Evolutionary conservation across 37 sponge, comb jelly and placozoan genomes (phyloP), one percentile per base, ranked within the genome.

Genomic region (Trichoplax adhaerens): DNA sequence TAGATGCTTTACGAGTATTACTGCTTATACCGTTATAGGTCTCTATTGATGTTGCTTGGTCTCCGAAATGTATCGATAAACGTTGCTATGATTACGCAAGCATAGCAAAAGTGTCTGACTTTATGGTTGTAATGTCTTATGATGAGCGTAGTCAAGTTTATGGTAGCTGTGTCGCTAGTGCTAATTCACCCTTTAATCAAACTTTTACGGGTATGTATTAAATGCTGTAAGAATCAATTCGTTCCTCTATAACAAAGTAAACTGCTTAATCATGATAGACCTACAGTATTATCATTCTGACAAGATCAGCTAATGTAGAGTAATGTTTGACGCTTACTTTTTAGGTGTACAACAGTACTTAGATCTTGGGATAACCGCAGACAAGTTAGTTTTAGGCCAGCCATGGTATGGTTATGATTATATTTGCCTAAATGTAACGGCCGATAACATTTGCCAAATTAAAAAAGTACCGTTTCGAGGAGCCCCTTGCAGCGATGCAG

Each of bases 381-480:
- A 65, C 56, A 69, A 79, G 47, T 82, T 91, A 58, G 85, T 91
- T 0, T 62, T 91, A 55, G 87, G 87, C 2, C 79, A 77, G 8
- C 92, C 92, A 0, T 91, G 92, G 92, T 91, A 87, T 65, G 92
- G 92, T 0, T 91, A 91, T 55, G 80, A 87, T 70, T 91, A 91
- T 68, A 73, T 80, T 2, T 91, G 92, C 54, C 4, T 69, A 47
- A 55, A 6, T 1, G 46, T 87, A 54, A 54, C 70, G 3, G 56
- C 53, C 4, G 78, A 68, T 51, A 65, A 58, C 60, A 65, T 73
- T 50, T 90, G 91, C 57, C 51, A 65, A n/a, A 78, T 90, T 48
- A 49, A 51, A 6, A 57, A 79, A 4, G 82, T 79, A 2, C 81
- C 81, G 4, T 90, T 80, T 61, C 73, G 85, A 6, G 87, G 84